Base-by-base conservation (phyloP, 2,888 invertebrate genomes). In the Notodonta ziczac region DNA sequence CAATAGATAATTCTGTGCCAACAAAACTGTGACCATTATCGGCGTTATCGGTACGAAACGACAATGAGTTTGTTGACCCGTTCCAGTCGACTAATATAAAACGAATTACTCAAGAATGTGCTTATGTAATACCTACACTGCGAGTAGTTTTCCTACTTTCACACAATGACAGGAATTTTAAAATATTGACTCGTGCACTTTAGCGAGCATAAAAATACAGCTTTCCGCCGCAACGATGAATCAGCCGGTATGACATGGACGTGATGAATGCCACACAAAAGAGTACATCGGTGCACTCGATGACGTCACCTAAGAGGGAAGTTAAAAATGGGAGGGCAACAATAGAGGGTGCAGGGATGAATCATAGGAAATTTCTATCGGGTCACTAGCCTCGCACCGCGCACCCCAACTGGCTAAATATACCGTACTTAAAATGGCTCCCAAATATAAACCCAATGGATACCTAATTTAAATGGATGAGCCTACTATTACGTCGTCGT, bases 261-360 rank as follows among this genome's bases (percentile, higher is more conserved):
- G 72, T 87, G 85, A 88, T 85, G 83, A 85, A 88, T 87, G 80
- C 81, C 79, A 81, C 76, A 76, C 68, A 79, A 78, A 75, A 80
- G 73, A 76, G 77, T 69, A 78, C 84, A 83, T 85, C 84, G 82
- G 73, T 87, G 86, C 87, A 85, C 72, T 78, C 75, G 76, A 77
- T 93, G 91, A 92, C 91, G 92, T 92, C 92, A 93, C 74, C 73
- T 64, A 66, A 75, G 80, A 87, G 86, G 90, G 88, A 86, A 84
- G 76, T 78, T 77, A 76, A 80, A 81, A 83, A 80, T 72, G 75
- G 76, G 78, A 88, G 89, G 91, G 89, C 83, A 78, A 85, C 81
- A 82, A 83, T 79, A 62, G 84, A 90, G 91, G 91, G 92, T 87
- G 84, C 78, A 80, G 85, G 87, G 91, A 90, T 93, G 92, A 93